Evolutionary conservation across 2,888 invertebrate species (phyloP).

Genomic region (Polylopha cassiicola): DNA sequence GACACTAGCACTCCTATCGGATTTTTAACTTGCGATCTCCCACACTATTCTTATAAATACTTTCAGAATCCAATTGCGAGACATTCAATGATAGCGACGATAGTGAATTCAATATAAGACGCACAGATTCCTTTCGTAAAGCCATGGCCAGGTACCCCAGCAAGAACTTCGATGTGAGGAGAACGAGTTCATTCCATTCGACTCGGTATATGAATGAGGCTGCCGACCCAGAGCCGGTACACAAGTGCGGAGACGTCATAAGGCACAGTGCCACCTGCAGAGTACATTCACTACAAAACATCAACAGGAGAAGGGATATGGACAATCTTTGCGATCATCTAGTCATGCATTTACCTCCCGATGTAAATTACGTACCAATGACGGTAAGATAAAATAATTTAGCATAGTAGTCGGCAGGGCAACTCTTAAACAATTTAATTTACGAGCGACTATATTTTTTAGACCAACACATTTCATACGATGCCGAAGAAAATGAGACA

Average conservation of each 20-base stretch:
- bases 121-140: conserved; percentile 61
- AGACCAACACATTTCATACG: conserved; percentile 71
- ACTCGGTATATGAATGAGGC: conserved; percentile 54
- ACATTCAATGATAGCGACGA: conserved; percentile 68
- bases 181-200: conserved; percentile 66
- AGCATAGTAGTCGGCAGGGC: neutral
- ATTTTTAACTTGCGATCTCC: too few relatives aligned
- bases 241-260: conserved; percentile 39
- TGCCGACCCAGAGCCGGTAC: conserved; percentile 38
- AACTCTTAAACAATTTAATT: neutral
- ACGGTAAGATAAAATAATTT: conserved; percentile 44
- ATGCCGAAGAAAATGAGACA: conserved; percentile 67
- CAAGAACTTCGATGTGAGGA: conserved; percentile 54
- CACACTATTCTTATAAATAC: conserved; percentile 10
- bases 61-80: conserved; percentile 66
- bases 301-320: conserved; percentile 58
- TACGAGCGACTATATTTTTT: conserved; percentile 27
- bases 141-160: conserved; percentile 47
- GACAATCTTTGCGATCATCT: conserved; percentile 62
- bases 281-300: conserved; percentile 66
- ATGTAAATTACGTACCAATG: conserved; percentile 55
- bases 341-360: conserved; percentile 61
- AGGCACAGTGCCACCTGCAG: conserved; percentile 51
- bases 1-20: too few relatives aligned
- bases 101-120: conserved; percentile 63